These are phyloP conservation scores for Bombus superbus DNA, from an alignment of 1,140 invertebrate species.

Conservation along the genomic window DNA sequence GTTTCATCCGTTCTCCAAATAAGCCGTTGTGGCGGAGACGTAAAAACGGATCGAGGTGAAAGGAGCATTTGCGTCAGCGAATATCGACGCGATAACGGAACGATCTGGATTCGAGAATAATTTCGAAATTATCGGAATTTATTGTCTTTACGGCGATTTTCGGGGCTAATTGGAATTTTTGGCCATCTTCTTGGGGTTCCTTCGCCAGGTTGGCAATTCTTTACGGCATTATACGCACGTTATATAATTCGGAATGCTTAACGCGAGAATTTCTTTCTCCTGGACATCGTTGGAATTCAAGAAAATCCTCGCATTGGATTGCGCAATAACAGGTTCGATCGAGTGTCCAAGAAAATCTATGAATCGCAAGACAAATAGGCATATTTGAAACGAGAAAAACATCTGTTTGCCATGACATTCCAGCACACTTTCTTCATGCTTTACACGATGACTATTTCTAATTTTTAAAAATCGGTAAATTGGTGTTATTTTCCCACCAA, in stretches of 20 bases:
- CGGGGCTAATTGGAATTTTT: background rate
- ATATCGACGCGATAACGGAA: conserved; percentile 19
- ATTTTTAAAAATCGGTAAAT: background rate
- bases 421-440: background rate
- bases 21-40: background rate
- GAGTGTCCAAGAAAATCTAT: background rate
- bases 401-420: too few species aligned
- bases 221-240: too few species aligned
- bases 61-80: conserved; percentile 40
- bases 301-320: background rate
- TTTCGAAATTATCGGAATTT: background rate
- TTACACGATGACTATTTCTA: background rate
- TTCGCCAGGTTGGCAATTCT: too few species aligned
- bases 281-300: background rate
- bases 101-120: background rate
- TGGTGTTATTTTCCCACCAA: too few species aligned
- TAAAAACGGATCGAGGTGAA: conserved; percentile 31
- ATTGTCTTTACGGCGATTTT: background rate
- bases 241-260: background rate
- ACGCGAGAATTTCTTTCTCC: background rate
- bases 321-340: conserved; percentile 14
- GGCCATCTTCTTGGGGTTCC: background rate
- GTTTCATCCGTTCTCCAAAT: background rate
- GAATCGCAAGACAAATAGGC: background rate
- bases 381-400: background rate